Evolutionary conservation across 2,113 vertebrate genomes (phyloP).

Genomic region (Phocoena phocoena): DNA sequence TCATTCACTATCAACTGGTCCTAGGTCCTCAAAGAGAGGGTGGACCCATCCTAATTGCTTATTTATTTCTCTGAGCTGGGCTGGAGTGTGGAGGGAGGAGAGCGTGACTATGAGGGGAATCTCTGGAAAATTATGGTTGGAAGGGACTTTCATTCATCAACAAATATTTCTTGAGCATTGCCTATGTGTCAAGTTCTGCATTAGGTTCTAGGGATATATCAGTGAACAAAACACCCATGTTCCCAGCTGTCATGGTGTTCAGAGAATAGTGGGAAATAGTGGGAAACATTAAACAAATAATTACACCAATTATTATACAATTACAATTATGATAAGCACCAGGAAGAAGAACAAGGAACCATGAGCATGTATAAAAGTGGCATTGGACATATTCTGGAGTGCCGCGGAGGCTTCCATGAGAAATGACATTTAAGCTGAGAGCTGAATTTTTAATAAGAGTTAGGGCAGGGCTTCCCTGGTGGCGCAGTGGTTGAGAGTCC

Average conservation of each 20-base stretch:
- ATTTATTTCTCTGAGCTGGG: background rate
- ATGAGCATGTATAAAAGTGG: background rate
- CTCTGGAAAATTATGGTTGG: background rate
- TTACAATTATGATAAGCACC: background rate
- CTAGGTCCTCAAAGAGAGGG: slow-evolving; percentile 1
- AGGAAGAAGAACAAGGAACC: background rate
- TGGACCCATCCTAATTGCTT: background rate
- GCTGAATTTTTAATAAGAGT: background rate
- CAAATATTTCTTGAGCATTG: background rate
- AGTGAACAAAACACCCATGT: background rate
- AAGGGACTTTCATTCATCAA: slow-evolving; percentile 6
- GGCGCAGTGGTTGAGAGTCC: too few species aligned
- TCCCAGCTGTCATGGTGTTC: background rate
- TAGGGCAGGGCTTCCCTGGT: background rate
- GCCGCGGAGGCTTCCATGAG: background rate
- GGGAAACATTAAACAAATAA: slow-evolving; percentile 1
- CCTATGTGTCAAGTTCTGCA: background rate
- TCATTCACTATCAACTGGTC: slow-evolving; percentile 3
- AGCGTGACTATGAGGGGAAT: background rate
- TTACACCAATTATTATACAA: background rate
- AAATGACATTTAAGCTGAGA: too few species aligned
- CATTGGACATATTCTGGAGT: background rate
- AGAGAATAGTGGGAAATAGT: background rate
- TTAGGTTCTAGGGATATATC: background rate
- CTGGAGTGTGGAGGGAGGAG: background rate